Base-by-base conservation (phyloP, 1,140 invertebrate genomes). In the Thaumatotibia leucotreta region DNA sequence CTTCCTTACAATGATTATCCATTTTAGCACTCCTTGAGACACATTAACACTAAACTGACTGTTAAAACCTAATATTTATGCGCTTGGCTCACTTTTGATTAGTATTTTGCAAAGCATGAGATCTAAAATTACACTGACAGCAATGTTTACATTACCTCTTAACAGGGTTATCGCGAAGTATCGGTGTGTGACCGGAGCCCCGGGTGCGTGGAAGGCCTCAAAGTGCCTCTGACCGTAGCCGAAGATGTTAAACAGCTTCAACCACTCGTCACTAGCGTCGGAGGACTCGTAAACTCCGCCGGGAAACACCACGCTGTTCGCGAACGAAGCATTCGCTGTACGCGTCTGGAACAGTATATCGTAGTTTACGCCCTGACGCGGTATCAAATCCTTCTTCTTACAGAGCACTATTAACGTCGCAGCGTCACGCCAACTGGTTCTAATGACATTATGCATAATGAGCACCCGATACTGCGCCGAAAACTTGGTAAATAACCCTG, bases 261-360 rank as follows among this genome's bases (percentile, higher is more conserved):
- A 73, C 97, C 97, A 98, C 72, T 94, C 92, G 11, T 91, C 75
- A 66, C 93, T 93, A 31, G 93, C 93, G 84, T 98, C 97, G 0
- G 93, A 90, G 35, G 91, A 75, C 69, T 96, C 94, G 20, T 93
- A 91, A 61, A 93, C 91, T 50, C 97, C 97, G 14, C 97, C 97
- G 33, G 97, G 97, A 91, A 97, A 98, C 6, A 97, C 96, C 75
- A 94, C 94, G 31, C 93, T 89, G 72, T 94, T 94, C 4, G 96
- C 94, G 92, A 96, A 94, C 70, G 88, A 84, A 61, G 77, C 82
- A 63, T 68, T 79, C 68, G 74, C 72, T 67, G 83, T 77, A 50
- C 88, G 83, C 72, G 88, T 90, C 84, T 90, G 88, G 75, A 90
- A 87, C 78, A 90, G 86, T 74, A 90, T 84, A 73, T 90, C 84